phyloP scores from a whole-genome alignment of 2,888 invertebrate species.

The Latrodectus elegans region DNA sequence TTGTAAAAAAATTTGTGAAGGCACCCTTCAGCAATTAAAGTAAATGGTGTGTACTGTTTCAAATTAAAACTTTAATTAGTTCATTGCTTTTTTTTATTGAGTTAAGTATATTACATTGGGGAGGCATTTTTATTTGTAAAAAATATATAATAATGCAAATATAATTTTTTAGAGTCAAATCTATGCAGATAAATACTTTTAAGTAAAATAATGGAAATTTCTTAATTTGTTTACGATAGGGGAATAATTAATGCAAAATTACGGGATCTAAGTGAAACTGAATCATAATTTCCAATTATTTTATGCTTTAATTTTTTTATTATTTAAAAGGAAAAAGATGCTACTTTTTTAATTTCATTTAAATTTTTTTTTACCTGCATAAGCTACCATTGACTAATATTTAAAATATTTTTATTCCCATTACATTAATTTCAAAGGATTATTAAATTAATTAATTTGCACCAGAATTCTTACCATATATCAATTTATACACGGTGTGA shows the following conservation, averaged over 20 bases:
- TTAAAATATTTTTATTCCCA: too few species aligned
- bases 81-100: conserved; percentile 34
- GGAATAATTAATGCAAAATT: background rate
- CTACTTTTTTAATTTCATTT: too few species aligned
- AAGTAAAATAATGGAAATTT: background rate
- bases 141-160: background rate
- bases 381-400: too few species aligned
- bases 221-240: background rate
- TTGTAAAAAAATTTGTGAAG: background rate
- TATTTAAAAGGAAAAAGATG: too few species aligned
- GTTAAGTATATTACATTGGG: conserved; percentile 9
- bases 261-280: background rate
- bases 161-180: background rate
- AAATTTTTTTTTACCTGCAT: too few species aligned
- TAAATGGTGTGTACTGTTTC: conserved; percentile 27
- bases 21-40: conserved; percentile 42
- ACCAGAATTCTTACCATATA: too few species aligned
- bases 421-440: too few species aligned
- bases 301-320: too few species aligned
- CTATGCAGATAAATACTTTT: background rate
- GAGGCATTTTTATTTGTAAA: background rate
- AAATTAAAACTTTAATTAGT: conserved; percentile 43
- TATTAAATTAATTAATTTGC: too few species aligned
- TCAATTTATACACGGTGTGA: too few species aligned
- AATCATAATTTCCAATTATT: too few species aligned